Conservation (phyloP, 2,888 invertebrate species). For the Stictocephala bisonia region DNA sequence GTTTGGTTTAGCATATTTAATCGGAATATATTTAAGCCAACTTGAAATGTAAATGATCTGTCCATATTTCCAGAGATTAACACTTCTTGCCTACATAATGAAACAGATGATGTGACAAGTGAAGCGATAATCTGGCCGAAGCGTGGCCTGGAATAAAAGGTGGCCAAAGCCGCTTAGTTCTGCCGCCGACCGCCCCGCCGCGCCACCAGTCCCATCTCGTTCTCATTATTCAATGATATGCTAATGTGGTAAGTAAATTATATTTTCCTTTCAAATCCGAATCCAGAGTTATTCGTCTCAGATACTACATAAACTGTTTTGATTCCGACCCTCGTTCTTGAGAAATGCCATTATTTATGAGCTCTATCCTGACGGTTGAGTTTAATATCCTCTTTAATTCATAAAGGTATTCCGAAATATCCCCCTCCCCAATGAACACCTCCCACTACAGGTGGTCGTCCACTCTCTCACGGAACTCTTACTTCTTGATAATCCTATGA, state of each 20-base stretch:
- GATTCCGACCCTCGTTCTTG: background rate
- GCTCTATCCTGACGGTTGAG: background rate
- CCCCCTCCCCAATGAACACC: too few species aligned
- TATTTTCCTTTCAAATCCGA: slow-evolving; percentile 26
- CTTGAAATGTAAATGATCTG: slow-evolving; percentile 23
- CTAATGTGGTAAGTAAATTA: slow-evolving; percentile 34
- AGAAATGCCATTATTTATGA: background rate
- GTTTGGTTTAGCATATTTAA: too few species aligned
- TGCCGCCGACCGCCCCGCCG: slow-evolving; percentile 5
- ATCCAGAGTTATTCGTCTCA: slow-evolving; percentile 28
- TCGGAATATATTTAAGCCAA: too few species aligned
- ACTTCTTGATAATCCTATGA: too few species aligned
- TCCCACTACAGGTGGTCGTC: too few species aligned
- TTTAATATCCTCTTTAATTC: too few species aligned
- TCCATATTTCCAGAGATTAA: slow-evolving; percentile 31
- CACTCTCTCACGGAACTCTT: too few species aligned
- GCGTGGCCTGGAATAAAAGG: background rate
- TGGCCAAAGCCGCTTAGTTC: slow-evolving; percentile 26
- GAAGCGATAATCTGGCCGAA: slow-evolving; percentile 14
- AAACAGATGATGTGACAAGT: slow-evolving; percentile 30
- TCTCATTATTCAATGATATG: slow-evolving; percentile 37
- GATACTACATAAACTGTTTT: slow-evolving; percentile 1
- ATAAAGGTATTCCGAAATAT: too few species aligned
- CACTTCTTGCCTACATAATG: slow-evolving; percentile 21
- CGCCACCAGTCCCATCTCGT: slow-evolving; percentile 4